Evolutionary conservation across 2,888 invertebrate species (phyloP), one percentile per base, ranked within the genome.

Genomic region (Apodemia zela): DNA sequence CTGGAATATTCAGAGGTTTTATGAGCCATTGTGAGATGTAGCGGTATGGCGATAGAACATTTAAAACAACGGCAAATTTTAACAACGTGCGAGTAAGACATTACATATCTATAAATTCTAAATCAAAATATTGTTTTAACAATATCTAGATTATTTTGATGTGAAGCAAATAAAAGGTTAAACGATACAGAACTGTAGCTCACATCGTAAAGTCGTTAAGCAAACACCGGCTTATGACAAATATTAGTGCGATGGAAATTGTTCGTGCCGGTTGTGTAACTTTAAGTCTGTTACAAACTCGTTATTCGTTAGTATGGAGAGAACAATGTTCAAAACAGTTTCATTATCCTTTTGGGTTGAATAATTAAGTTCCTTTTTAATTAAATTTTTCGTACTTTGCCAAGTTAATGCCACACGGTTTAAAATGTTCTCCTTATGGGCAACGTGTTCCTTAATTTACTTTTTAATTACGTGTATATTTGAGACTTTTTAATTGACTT

Each of bases 271-370:
- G 15, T 54, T 54, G 21, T 54, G 25, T 54, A 54, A 54, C 54
- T 54, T 54, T 54, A 25, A 54, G 25, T 54, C 54, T 54, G 54
- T 54, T 54, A 54, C 54, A 54, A 54, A 54, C 54, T 54, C 54
- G 54, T 42, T 42, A 42, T 42, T 42, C n/a, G 42, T 54, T 54
- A 54, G 54, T 21, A 54, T 54, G 2, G 25, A 21, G 54, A 15
- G 54, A 21, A 21, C 21, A 54, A 25, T 54, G 15, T 25, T 54
- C 25, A 13, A 11, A 51, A 54, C 25, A 13, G 25, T 54, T 25
- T 54, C 54, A 54, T 54, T 54, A 54, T 54, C 25, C 54, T 54
- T 54, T 21, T 6, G 4, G 54, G 7, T 25, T 49, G 49, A 54
- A 54, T 25, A 13, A 25, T 15, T 54, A 54, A 2, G 33, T 33